Percentiles rank a stretch among this genome's conserved stretches.
These are phyloP conservation scores for Neomicropteryx cornuta DNA, from an alignment of 1,140 invertebrate genomes.

Conservation along the genomic window DNA sequence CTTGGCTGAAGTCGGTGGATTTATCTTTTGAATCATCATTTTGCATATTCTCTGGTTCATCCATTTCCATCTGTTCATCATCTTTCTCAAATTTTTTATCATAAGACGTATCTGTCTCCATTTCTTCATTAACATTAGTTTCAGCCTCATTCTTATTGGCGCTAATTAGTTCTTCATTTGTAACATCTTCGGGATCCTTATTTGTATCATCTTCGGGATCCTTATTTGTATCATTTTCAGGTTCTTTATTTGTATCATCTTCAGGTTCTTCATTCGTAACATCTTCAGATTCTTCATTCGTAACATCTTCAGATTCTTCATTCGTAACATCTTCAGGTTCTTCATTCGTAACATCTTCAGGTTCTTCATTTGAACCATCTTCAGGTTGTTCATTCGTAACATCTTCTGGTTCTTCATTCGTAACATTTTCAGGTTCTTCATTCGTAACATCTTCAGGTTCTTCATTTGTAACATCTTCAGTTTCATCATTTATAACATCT, in stretches of 20 bases:
- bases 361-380: neutral
- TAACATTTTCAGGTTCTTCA: constrained; percentile 14
- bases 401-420: constrained; percentile 13
- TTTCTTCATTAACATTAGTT: neutral
- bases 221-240: constrained; percentile 7
- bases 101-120: neutral
- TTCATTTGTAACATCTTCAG: constrained; percentile 11
- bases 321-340: constrained; percentile 3
- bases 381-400: constrained; percentile 8
- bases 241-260: constrained; percentile 11
- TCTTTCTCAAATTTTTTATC: neutral
- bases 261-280: constrained; percentile 9
- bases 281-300: constrained; percentile 11
- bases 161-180: too few relatives aligned
- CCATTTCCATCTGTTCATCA: neutral
- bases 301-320: neutral
- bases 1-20: neutral
- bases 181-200: constrained; percentile 4
- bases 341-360: constrained; percentile 10
- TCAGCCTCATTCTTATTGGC: constrained; percentile 7
- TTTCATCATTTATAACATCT: constrained; percentile 17
- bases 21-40: constrained; percentile 6
- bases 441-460: constrained; percentile 11
- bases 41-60: neutral
- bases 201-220: constrained; percentile 8